Percentiles rank a stretch among this genome's conserved stretches.
Conservation (phyloP, 2,797 vertebrate genomes). For the Acestrorhynchus altus region DNA sequence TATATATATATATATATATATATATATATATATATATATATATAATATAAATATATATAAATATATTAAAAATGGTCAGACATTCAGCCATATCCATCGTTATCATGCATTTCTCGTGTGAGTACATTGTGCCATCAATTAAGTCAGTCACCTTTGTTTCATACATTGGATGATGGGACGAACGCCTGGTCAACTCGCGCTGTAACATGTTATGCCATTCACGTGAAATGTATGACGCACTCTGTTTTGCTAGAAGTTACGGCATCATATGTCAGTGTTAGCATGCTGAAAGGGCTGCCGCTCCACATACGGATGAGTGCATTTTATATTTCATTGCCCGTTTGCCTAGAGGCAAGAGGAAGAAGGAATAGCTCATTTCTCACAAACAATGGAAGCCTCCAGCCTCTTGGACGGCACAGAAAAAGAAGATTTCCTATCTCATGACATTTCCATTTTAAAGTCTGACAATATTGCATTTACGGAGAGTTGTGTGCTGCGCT, state of each 20-base stretch:
- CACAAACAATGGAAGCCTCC: neutral
- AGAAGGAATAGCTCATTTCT: neutral
- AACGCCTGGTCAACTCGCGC: neutral
- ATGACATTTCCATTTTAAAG: slow-evolving; percentile 19
- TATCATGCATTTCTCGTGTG: slow-evolving; percentile 6
- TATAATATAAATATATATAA: no score
- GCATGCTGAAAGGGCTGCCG: neutral
- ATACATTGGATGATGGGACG: slow-evolving; percentile 25
- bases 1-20: no score
- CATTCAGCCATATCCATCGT: slow-evolving; percentile 19
- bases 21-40: no score
- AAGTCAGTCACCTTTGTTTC: slow-evolving; percentile 28
- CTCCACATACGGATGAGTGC: neutral
- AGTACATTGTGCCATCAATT: slow-evolving; percentile 22
- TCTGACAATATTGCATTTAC: slow-evolving; percentile 10
- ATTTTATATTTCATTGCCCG: slow-evolving; percentile 17
- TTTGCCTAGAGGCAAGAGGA: slow-evolving; percentile 23
- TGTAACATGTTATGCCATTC: neutral
- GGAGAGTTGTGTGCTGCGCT: neutral
- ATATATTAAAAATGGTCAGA: no score
- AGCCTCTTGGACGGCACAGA: neutral
- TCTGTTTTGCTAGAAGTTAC: neutral
- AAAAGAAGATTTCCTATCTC: neutral
- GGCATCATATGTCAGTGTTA: neutral
- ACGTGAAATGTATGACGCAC: neutral